Conservation (phyloP, 2,113 vertebrate species). For the Cygnus atratus region DNA sequence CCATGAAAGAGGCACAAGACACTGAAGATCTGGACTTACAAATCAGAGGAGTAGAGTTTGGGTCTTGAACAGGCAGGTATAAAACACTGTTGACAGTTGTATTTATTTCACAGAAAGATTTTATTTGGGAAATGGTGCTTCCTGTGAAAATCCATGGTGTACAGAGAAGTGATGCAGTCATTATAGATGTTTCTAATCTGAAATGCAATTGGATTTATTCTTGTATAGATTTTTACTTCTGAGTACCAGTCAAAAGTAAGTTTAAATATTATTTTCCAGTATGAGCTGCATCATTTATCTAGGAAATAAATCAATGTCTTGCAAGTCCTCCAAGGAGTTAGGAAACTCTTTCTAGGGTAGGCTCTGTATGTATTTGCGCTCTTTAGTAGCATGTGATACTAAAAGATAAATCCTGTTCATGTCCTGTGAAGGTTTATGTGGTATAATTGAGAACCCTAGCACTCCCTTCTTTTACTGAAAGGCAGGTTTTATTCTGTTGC, state of each 20-base stretch:
- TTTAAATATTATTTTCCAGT: not conserved
- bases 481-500: not conserved
- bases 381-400: not conserved
- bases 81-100: not conserved
- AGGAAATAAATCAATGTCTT: not conserved
- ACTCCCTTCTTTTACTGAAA: not conserved
- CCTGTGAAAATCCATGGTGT: not conserved
- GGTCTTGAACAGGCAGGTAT: not conserved
- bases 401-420: not conserved
- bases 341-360: not conserved
- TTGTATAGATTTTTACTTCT: not conserved
- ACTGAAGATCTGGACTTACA: not conserved
- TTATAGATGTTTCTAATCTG: not conserved
- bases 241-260: not conserved
- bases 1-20: not conserved
- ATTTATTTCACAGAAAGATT: not conserved
- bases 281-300: not conserved
- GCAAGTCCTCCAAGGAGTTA: not conserved
- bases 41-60: not conserved
- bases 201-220: not conserved
- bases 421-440: not conserved
- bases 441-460: not conserved
- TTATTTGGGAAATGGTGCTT: not conserved
- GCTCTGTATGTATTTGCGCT: not conserved
- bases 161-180: not conserved